Evolutionary conservation across 2,113 vertebrate genomes (phyloP).

Genomic region (Condylura cristata): DNA sequence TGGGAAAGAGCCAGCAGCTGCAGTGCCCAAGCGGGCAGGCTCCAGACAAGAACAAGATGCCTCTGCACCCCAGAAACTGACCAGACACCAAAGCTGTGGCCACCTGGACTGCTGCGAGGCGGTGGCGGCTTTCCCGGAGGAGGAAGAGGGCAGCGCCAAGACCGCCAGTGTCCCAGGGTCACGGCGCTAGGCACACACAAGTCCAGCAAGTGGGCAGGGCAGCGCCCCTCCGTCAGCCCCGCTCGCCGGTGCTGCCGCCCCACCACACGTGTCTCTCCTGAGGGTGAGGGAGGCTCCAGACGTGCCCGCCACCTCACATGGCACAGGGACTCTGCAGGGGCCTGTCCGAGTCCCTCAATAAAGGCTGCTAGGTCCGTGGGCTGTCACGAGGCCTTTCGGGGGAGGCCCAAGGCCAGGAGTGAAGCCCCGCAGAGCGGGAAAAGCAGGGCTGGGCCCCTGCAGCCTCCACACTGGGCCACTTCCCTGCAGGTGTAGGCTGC

Average conservation of each 20-base stretch:
- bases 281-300: neutral
- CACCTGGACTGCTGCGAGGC: fast-evolving
- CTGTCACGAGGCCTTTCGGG: neutral
- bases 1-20: neutral
- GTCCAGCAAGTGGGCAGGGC: fast-evolving
- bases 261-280: too few relatives aligned
- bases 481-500: too few relatives aligned
- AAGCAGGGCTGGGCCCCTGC: neutral
- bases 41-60: too few relatives aligned
- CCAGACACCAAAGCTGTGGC: neutral
- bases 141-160: neutral
- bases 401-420: neutral
- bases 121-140: too few relatives aligned
- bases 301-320: neutral
- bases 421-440: neutral
- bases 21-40: neutral
- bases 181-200: neutral
- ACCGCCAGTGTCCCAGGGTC: neutral
- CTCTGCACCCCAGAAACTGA: neutral
- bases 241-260: too few relatives aligned
- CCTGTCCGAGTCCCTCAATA: neutral
- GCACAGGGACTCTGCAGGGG: neutral
- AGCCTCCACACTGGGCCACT: too few relatives aligned
- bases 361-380: neutral
- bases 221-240: too few relatives aligned